These are phyloP conservation scores for Hylomyscus alleni DNA, from an alignment of 2,797 vertebrate species.

Conservation along the genomic window DNA sequence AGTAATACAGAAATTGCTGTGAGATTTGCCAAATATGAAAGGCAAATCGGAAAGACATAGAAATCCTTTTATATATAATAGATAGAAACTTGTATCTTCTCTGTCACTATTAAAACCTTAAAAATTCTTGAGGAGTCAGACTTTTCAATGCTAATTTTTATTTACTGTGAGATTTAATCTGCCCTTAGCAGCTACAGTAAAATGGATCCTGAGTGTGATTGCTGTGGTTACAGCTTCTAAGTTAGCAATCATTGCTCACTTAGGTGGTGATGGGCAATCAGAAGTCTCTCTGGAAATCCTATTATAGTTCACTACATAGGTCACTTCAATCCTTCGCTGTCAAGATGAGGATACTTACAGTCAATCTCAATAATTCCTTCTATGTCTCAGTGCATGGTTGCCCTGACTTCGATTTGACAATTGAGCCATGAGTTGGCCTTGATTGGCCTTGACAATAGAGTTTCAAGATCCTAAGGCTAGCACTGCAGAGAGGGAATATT, in stretches of 20 bases:
- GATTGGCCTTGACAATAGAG: background rate
- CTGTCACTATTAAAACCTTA: slow-evolving; percentile 14
- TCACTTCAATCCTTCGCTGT: slow-evolving; percentile 26
- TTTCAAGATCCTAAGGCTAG: slow-evolving; percentile 47
- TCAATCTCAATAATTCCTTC: slow-evolving; percentile 60
- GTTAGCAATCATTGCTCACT: background rate
- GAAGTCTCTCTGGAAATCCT: background rate
- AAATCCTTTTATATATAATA: background rate
- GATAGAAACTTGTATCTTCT: background rate
- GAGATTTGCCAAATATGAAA: background rate
- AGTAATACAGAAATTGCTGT: background rate
- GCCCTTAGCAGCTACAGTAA: background rate
- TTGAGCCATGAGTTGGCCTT: background rate
- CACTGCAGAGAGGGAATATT: background rate
- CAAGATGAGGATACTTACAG: slow-evolving; percentile 48
- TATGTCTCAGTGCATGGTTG: background rate
- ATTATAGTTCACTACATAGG: background rate
- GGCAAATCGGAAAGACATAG: background rate
- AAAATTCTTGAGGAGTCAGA: background rate
- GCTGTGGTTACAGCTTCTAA: background rate
- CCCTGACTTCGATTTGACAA: slow-evolving; percentile 58
- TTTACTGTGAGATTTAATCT: slow-evolving; percentile 27
- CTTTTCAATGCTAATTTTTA: slow-evolving; percentile 45
- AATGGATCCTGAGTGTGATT: background rate
- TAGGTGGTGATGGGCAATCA: slow-evolving; percentile 9